These are phyloP conservation scores for Manduca sexta DNA, from an alignment of 1,140 invertebrate genomes.

Conservation along the genomic window DNA sequence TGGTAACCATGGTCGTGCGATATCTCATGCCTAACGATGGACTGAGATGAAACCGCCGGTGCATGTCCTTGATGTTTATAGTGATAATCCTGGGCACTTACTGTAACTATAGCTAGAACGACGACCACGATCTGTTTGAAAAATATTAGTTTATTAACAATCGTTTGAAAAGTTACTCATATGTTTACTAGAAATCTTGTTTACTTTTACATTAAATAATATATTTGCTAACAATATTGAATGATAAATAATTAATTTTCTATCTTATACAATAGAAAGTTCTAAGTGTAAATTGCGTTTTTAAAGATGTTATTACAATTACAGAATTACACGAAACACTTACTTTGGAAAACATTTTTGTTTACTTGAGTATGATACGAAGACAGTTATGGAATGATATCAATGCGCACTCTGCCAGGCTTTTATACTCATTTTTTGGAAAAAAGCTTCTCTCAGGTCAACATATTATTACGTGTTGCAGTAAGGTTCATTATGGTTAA, in stretches of 20 bases:
- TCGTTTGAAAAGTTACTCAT: background rate
- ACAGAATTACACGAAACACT: slow-evolving; percentile 15
- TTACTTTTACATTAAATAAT: no score
- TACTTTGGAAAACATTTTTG: slow-evolving; percentile 33
- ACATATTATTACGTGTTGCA: no score
- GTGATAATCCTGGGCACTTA: slow-evolving; percentile 18
- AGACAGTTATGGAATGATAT: slow-evolving; percentile 12
- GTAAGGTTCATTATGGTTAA: no score
- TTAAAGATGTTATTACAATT: no score
- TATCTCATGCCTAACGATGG: slow-evolving; percentile 6
- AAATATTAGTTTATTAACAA: slow-evolving; percentile 1
- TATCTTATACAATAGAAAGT: no score
- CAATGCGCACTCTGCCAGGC: no score
- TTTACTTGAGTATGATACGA: background rate
- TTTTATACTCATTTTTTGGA: no score
- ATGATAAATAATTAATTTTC: no score
- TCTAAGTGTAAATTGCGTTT: no score
- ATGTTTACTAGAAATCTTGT: no score
- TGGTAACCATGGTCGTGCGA: background rate
- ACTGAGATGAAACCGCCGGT: slow-evolving; percentile 5
- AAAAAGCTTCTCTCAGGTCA: background rate
- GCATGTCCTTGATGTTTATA: slow-evolving; percentile 6
- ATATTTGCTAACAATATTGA: no score
- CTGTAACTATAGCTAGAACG: slow-evolving; percentile 17
- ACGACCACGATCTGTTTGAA: slow-evolving; percentile 22